Percentiles rank a stretch among this genome's conserved stretches.
These are phyloP conservation scores for Drosophila nr. perissopoda DNA, from an alignment of 2,888 invertebrate species.

Conservation along the genomic window DNA sequence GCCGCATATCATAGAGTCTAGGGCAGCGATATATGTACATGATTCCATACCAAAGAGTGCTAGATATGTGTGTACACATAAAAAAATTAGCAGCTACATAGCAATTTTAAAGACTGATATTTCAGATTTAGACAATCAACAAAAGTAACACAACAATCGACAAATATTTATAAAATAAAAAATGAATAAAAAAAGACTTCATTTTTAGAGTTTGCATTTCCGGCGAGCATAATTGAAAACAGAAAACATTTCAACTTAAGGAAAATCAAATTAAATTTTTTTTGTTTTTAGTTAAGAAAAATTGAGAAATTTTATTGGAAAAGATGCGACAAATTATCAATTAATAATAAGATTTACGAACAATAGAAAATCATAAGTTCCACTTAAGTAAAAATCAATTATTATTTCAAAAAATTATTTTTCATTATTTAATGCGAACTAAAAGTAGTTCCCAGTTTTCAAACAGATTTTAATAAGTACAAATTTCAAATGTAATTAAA, in stretches of 20 bases:
- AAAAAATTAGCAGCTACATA: background rate
- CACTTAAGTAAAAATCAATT: background rate
- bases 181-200: background rate
- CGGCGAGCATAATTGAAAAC: background rate
- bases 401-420: background rate
- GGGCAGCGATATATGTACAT: conserved; percentile 8
- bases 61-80: conserved; percentile 22
- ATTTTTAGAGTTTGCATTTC: background rate
- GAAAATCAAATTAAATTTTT: background rate
- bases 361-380: background rate
- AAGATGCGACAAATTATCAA: background rate
- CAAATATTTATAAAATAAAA: background rate
- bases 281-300: background rate
- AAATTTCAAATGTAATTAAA: background rate
- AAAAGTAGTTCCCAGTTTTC: background rate
- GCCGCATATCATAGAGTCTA: conserved; percentile 29
- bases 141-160: background rate
- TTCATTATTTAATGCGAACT: background rate
- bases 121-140: background rate
- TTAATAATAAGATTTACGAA: background rate
- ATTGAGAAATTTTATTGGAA: background rate
- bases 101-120: background rate
- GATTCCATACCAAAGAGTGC: conserved; percentile 6
- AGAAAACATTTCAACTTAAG: background rate
- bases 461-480: background rate